phyloP scores from a whole-genome alignment of 2,888 invertebrate species.

The Heliconius erato region DNA sequence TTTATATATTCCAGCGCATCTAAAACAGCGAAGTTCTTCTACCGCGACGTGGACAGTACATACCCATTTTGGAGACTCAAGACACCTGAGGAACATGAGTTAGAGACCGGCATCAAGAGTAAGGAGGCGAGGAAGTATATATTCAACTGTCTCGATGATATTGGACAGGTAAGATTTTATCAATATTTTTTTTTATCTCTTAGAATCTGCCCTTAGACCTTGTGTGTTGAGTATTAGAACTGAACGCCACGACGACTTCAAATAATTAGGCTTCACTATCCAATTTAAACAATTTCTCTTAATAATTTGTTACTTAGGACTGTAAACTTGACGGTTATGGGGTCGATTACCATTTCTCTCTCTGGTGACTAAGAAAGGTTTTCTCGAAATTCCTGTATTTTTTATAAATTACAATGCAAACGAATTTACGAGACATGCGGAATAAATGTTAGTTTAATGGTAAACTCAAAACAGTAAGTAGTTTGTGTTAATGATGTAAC shows the following conservation, averaged over 20 bases:
- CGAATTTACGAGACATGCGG: no score
- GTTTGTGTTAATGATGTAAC: no score
- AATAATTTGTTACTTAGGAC: no score
- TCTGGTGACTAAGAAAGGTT: no score
- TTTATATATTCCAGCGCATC: constrained; percentile 89
- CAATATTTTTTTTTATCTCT: not conserved
- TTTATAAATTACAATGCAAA: no score
- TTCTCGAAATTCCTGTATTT: no score
- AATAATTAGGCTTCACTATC: no score
- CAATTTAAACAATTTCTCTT: no score
- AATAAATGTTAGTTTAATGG: no score
- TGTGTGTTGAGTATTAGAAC: not conserved
- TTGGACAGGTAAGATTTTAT: constrained; percentile 88
- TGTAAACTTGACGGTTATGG: no score
- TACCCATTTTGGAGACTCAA: constrained; percentile 95
- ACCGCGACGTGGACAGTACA: constrained; percentile 96
- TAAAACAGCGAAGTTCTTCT: constrained; percentile 99
- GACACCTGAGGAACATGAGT: constrained; percentile 99
- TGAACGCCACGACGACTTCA: not conserved
- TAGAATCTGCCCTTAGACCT: not conserved
- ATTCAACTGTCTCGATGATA: constrained; percentile 99
- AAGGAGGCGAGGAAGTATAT: constrained; percentile 99
- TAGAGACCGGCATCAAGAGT: constrained; percentile 98
- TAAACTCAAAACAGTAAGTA: no score
- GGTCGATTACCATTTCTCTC: no score